Evolutionary conservation across 2,113 vertebrate genomes (phyloP).

Genomic region (Callaeas wilsoni): DNA sequence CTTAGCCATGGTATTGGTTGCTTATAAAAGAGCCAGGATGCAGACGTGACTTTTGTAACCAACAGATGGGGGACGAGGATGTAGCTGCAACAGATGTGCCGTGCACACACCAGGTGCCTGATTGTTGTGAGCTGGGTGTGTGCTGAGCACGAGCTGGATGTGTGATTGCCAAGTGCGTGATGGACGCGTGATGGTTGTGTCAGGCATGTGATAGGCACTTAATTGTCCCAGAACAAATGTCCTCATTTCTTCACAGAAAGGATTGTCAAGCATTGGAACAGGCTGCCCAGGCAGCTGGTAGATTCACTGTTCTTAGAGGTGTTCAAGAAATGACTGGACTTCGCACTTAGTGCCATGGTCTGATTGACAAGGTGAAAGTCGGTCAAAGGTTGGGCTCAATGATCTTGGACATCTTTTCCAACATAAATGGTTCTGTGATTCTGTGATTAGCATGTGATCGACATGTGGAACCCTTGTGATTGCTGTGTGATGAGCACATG

Average conservation of each 20-base stretch:
- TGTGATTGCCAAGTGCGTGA: background rate
- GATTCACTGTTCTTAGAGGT: background rate
- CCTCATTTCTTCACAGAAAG: background rate
- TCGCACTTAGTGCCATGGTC: background rate
- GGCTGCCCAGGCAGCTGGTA: background rate
- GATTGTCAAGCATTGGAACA: background rate
- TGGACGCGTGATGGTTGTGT: fast-evolving
- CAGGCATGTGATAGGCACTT: background rate
- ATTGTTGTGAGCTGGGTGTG: background rate
- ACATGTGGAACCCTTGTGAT: background rate
- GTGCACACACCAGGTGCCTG: no score
- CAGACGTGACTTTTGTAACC: background rate
- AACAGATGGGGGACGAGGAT: fast-evolving
- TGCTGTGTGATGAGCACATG: background rate
- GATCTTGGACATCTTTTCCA: background rate
- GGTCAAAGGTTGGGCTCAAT: background rate
- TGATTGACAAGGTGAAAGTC: background rate
- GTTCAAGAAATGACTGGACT: background rate
- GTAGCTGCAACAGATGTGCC: no score
- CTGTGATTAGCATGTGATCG: background rate
- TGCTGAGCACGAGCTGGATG: background rate
- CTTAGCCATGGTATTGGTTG: background rate
- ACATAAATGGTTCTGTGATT: background rate
- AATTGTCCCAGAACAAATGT: background rate
- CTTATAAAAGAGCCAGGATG: background rate